Conservation (phyloP, 2,113 vertebrate genomes). For the Melanerpes formicivorus region DNA sequence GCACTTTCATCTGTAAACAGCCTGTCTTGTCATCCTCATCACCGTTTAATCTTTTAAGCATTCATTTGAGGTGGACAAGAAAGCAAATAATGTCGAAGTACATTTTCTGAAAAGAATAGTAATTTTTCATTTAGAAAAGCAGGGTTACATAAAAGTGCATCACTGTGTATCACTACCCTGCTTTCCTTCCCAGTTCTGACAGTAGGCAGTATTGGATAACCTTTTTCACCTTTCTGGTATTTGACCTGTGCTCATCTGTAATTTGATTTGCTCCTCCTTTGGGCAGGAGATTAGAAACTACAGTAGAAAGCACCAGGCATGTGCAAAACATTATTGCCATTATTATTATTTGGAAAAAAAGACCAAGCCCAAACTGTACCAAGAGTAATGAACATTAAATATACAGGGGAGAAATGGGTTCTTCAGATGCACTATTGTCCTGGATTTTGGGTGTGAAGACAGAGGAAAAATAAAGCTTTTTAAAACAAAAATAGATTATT, state of each 20-base stretch:
- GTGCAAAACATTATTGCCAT: neutral
- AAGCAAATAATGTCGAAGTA: neutral
- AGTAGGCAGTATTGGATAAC: neutral
- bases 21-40: neutral
- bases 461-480: neutral
- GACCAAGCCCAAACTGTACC: neutral
- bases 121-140: neutral
- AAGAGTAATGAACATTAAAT: neutral
- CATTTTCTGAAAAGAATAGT: neutral
- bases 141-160: neutral
- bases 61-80: neutral
- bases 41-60: neutral
- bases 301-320: neutral
- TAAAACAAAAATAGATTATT: neutral
- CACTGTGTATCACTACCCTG: neutral
- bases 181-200: neutral
- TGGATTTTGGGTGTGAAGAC: neutral
- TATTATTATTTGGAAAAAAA: neutral
- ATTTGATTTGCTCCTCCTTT: neutral
- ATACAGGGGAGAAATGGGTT: neutral
- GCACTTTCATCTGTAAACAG: neutral
- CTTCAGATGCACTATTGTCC: neutral
- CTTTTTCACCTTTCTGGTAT: neutral
- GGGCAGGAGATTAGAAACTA: neutral
- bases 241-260: neutral